Base-by-base conservation (phyloP, 2,113 vertebrate species). In the Cyanoderma ruficeps region DNA sequence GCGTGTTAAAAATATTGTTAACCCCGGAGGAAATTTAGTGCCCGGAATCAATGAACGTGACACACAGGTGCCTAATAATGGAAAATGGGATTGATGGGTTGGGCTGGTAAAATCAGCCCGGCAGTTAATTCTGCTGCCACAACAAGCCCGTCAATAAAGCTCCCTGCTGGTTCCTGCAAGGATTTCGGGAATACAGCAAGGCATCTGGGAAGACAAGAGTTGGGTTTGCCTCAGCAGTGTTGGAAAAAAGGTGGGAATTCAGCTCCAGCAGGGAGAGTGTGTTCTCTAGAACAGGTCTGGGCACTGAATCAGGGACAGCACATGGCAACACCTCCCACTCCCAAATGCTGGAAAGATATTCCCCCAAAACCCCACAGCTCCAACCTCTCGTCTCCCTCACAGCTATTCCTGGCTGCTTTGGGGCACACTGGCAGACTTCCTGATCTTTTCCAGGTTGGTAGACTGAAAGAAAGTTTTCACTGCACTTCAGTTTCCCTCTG, bases 71-170 rank as follows among this genome's bases (percentile, higher is more conserved):
- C 86, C 95, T 97, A 95, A 96, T 94, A 88, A 74, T 92, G 92
- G 95, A 96, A 93, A 96, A 95, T 33, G 72, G 74, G 65, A 96
- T 94, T 95, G 96, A 97, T 70, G 78, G 93, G 84, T 88, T 95
- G 67, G 85, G 91, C 93, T 92, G 89, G 92, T 92, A 89, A 91
- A 97, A 98, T 96, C 94, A 84, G 78, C 81, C 74, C 75, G 64
- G 71, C 87, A 97, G 93, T 96, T 97, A 97, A 92, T 97, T 97
- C 94, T 95, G 85, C 97, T 96, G 84, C 93, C 84, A 87, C 65
- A 95, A 92, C 28, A 28, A 92, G 95, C 81, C 56, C 11, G 67
- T 98, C 97, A 41, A 97, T 98, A 97, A 95, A 67, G 84, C 76
- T 88, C 60, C 87, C 92, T 90, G 92, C 93, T 97, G 88, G 96